Evolutionary conservation across 2,888 invertebrate genomes (phyloP), one percentile per base, ranked within the genome.

Genomic region (Pogonocherus hispidulus): DNA sequence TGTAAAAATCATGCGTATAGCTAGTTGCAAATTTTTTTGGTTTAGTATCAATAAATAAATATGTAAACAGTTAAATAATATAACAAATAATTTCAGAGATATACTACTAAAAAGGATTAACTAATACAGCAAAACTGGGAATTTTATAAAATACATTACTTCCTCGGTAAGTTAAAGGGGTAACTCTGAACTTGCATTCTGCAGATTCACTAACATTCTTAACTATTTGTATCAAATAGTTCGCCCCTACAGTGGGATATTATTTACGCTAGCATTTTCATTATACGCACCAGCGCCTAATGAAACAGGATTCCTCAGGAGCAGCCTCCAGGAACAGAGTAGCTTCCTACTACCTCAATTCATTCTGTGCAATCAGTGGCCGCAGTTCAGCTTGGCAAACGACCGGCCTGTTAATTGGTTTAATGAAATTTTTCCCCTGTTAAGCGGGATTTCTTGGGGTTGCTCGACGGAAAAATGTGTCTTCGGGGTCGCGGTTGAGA

Each of bases 361-460:
- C 69, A 66, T 67, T 63, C 62, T 65, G 18, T 65, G 69, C 69
- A 72, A 72, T 72, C 71, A 72, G 71, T 67, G 65, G 71, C 67
- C 54, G 67, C 60, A 72, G 69, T 66, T 69, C 59, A 63, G 65
- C 46, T 69, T 63, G 67, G 70, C 60, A 70, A 70, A 72, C 70
- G 70, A 68, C 70, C 67, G 63, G 63, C 67, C 70, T 63, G 63
- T 64, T 72, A 72, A 72, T 72, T 72, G 72, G 70, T 66, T 66
- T 66, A 72, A 72, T 72, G 72, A 72, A 72, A 72, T 70, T 72
- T 70, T 72, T 70, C 59, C 67, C 67, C 44, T 46, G 63, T 55
- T 52, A 52, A 69, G 57, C 71, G 63, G 66, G 63, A 66, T 63
- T 68, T 66, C 63, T 63, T 47, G 66, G 51, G 64, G 64, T 65